Conservation (phyloP, 2,797 vertebrate genomes). For the Spondyliosoma cantharus region DNA sequence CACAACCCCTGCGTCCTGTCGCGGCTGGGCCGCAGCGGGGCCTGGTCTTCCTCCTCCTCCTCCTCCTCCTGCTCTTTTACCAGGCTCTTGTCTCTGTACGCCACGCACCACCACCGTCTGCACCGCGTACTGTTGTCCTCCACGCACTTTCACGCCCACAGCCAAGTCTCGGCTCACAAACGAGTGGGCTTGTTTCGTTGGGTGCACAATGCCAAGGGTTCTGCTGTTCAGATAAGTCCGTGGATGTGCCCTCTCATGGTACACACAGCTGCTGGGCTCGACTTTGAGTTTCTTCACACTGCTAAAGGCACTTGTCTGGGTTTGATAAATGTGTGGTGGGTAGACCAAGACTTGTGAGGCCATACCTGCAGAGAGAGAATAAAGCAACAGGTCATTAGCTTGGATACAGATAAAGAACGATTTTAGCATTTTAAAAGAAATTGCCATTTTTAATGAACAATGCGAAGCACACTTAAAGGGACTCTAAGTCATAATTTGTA, state of each 20-base stretch:
- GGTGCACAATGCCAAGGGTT: conserved; percentile 91
- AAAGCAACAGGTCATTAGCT: conserved; percentile 49
- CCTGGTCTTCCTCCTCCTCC: conserved; percentile 50
- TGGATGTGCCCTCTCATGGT: conserved; percentile 95
- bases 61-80: conserved; percentile 67
- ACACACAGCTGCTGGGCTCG: conserved; percentile 96
- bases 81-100: conserved; percentile 85
- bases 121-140: conserved; percentile 89
- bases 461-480: conserved; percentile 21
- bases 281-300: conserved; percentile 99
- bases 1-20: conserved; percentile 70
- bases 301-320: conserved; percentile 99
- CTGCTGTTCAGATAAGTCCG: conserved; percentile 95
- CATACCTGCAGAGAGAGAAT: conserved; percentile 90
- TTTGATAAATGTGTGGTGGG: conserved; percentile 99
- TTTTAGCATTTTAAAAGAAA: conserved; percentile 14
- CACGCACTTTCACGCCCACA: conserved; percentile 84
- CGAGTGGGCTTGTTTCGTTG: conserved; percentile 87
- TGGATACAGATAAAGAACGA: conserved; percentile 13
- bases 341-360: conserved; percentile 99
- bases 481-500: not conserved
- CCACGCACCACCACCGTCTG: conserved; percentile 93
- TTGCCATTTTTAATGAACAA: not conserved
- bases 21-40: conserved; percentile 66
- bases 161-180: conserved; percentile 91